These are phyloP conservation scores for Apistogramma diplotaenia DNA, from an alignment of 2,113 vertebrate species.

Conservation along the genomic window DNA sequence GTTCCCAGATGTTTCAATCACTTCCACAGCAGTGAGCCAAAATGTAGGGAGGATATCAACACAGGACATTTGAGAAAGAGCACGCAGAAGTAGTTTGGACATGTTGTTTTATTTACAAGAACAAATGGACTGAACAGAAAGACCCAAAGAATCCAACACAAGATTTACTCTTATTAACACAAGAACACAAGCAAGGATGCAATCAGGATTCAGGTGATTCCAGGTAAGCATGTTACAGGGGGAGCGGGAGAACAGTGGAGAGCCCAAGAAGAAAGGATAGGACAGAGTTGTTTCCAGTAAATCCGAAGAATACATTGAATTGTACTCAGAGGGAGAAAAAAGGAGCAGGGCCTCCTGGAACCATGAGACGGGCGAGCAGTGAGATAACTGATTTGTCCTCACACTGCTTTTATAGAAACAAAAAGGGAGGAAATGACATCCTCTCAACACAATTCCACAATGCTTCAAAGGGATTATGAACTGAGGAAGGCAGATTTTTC, in stretches of 20 bases:
- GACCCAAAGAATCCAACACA: not conserved
- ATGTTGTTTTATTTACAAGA: too few species aligned
- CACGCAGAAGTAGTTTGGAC: not conserved
- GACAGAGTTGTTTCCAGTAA: not conserved
- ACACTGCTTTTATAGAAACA: constrained; percentile 6
- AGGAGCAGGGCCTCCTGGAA: not conserved
- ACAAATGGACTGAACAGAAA: not conserved
- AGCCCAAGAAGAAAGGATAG: not conserved
- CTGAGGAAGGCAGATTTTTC: constrained; percentile 28
- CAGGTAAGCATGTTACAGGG: not conserved
- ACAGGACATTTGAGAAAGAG: not conserved
- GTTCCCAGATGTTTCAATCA: constrained; percentile 1
- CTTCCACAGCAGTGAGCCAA: not conserved
- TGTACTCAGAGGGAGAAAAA: not conserved
- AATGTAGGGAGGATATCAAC: not conserved
- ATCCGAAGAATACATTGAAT: not conserved
- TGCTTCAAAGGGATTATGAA: constrained; percentile 22
- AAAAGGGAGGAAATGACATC: constrained; percentile 21
- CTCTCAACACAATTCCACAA: constrained; percentile 29
- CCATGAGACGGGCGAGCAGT: not conserved
- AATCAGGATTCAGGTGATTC: not conserved
- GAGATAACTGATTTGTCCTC: constrained; percentile 33
- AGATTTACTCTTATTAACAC: not conserved
- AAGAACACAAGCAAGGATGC: not conserved
- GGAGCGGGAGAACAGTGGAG: not conserved